Evolutionary conservation across 1,140 invertebrate species (phyloP).

Genomic region (Drosophila nigrodunni): DNA sequence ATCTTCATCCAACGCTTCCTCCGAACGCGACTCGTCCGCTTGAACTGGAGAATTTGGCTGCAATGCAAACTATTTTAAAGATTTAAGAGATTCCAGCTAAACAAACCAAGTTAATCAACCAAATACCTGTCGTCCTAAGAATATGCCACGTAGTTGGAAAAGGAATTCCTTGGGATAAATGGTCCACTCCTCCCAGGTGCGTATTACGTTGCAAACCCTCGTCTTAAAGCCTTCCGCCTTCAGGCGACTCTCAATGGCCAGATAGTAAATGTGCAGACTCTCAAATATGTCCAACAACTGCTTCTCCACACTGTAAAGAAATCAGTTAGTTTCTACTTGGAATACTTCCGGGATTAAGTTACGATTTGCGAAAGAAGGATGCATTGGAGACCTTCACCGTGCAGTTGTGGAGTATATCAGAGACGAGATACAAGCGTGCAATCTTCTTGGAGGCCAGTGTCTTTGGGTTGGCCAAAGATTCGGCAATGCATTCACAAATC

Average conservation of each 20-base stretch:
- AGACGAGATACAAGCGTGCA: constrained; percentile 96
- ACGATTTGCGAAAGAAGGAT: constrained; percentile 97
- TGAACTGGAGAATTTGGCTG: constrained; percentile 43
- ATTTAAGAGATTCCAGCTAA: not conserved
- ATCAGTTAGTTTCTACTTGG: not conserved
- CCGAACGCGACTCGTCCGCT: constrained; percentile 56
- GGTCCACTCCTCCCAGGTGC: constrained; percentile 99
- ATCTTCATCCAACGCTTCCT: constrained; percentile 84
- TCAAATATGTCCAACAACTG: constrained; percentile 95
- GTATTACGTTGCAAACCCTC: constrained; percentile 96
- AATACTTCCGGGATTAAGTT: constrained; percentile 73
- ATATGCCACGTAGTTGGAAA: constrained; percentile 95
- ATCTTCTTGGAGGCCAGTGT: constrained; percentile 96
- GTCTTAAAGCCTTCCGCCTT: constrained; percentile 99
- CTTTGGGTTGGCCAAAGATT: constrained; percentile 91
- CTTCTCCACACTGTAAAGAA: constrained; percentile 90
- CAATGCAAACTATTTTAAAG: constrained; percentile 28
- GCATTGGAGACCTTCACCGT: constrained; percentile 98
- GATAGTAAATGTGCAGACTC: constrained; percentile 91
- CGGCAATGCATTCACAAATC: constrained; percentile 95
- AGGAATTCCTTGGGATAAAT: constrained; percentile 98
- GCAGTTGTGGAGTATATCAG: constrained; percentile 99
- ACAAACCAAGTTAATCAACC: not conserved
- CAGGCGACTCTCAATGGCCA: constrained; percentile 93
- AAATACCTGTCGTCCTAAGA: constrained; percentile 88